These are phyloP conservation scores for Turnix velox DNA, from an alignment of 2,113 vertebrate species.

Conservation along the genomic window DNA sequence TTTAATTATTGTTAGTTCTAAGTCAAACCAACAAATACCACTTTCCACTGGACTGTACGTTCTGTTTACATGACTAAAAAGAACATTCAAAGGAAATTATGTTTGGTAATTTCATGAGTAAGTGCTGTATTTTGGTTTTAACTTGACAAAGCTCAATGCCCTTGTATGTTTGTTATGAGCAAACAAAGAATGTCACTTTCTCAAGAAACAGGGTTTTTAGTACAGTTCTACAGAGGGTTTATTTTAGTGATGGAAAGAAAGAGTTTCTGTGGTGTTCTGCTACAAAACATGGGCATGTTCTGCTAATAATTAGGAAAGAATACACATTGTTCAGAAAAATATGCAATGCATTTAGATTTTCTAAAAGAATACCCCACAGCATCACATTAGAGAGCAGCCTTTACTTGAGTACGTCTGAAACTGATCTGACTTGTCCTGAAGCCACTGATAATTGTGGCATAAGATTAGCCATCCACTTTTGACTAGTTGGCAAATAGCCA, in stretches of 20 bases:
- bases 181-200: neutral
- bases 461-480: neutral
- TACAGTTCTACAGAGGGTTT: neutral
- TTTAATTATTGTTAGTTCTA: slow-evolving; percentile 21
- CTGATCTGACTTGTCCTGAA: neutral
- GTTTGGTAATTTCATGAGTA: neutral
- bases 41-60: neutral
- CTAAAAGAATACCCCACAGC: neutral
- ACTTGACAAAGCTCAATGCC: neutral
- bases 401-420: neutral
- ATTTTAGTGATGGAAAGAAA: slow-evolving; percentile 5
- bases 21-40: neutral
- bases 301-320: slow-evolving; percentile 36
- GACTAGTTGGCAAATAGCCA: neutral
- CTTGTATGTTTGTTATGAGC: neutral
- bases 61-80: neutral
- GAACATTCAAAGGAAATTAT: neutral
- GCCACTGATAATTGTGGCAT: neutral
- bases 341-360: neutral
- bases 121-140: neutral
- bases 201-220: neutral
- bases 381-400: neutral
- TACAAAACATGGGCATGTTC: neutral
- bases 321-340: slow-evolving; percentile 1
- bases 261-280: neutral